Evolutionary conservation across 2,888 invertebrate species (phyloP).

Genomic region (Leucoptera coffeella): DNA sequence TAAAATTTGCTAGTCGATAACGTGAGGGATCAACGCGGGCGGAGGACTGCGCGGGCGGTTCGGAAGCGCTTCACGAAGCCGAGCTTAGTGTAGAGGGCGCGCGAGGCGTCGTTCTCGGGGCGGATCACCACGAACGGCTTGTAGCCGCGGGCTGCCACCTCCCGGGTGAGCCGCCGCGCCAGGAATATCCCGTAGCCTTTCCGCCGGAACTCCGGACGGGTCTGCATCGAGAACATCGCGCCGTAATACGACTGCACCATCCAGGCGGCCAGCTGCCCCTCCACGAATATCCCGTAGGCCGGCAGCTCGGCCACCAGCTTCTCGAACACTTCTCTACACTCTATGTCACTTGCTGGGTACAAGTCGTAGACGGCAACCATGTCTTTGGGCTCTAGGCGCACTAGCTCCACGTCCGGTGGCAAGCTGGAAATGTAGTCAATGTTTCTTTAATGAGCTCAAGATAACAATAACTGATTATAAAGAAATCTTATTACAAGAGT

Average conservation of each 20-base stretch:
- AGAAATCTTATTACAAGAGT: too few relatives aligned
- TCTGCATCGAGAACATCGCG: conserved; percentile 90
- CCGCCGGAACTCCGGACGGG: conserved; percentile 66
- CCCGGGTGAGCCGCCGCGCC: conserved; percentile 60
- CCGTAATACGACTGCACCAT: conserved; percentile 90
- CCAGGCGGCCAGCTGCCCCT: conserved; percentile 77
- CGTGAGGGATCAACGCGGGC: conserved; percentile 33
- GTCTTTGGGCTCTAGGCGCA: conserved; percentile 69
- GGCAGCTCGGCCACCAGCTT: conserved; percentile 71
- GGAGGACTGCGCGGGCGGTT: conserved; percentile 73
- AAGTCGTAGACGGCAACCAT: conserved; percentile 78
- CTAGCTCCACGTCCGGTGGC: conserved; percentile 68
- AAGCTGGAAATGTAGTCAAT: conserved; percentile 37
- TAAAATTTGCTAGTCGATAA: conserved; percentile 49
- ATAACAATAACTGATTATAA: conserved; percentile 2
- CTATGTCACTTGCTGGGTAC: conserved; percentile 85
- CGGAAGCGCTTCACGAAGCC: conserved; percentile 76
- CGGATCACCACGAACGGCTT: conserved; percentile 79
- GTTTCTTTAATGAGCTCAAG: conserved; percentile 3
- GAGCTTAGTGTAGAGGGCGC: conserved; percentile 75
- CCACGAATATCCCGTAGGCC: conserved; percentile 74
- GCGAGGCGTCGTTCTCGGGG: conserved; percentile 82
- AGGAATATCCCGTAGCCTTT: conserved; percentile 73
- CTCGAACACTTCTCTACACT: conserved; percentile 77
- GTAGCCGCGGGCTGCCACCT: conserved; percentile 68